These are phyloP conservation scores for Drosophila peninsularis DNA, from an alignment of 2,888 invertebrate species.

Conservation along the genomic window DNA sequence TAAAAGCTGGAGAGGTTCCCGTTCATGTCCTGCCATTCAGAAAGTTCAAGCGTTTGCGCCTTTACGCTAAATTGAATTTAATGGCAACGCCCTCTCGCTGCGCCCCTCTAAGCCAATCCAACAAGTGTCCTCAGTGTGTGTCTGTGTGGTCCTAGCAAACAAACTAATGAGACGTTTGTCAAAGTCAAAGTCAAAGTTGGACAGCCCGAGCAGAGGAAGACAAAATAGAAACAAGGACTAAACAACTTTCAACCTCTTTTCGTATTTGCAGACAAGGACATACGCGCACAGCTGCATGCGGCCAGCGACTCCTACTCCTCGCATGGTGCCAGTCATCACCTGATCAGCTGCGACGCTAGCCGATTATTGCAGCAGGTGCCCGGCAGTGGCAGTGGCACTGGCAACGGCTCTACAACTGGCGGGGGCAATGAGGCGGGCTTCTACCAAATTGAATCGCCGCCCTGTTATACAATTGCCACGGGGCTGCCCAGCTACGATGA, in stretches of 20 bases:
- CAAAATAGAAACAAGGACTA: constrained; percentile 25
- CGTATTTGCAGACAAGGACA: constrained; percentile 83
- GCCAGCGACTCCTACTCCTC: constrained; percentile 68
- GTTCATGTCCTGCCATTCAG: constrained; percentile 46
- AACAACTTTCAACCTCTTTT: constrained; percentile 13
- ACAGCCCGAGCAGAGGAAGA: constrained; percentile 2
- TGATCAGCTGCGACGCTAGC: constrained; percentile 72
- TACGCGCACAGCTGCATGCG: constrained; percentile 82
- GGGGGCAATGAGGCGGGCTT: constrained; percentile 75
- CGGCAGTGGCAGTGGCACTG: background rate
- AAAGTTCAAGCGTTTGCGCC: constrained; percentile 69
- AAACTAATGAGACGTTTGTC: constrained; percentile 65
- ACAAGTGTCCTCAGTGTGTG: constrained; percentile 47
- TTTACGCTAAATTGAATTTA: constrained; percentile 79
- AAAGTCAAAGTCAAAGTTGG: constrained; percentile 48
- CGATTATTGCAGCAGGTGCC: constrained; percentile 58
- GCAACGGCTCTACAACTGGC: background rate
- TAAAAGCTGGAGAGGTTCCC: constrained; percentile 44
- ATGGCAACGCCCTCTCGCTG: constrained; percentile 40
- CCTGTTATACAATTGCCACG: constrained; percentile 88
- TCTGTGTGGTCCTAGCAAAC: constrained; percentile 27
- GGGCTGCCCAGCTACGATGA: constrained; percentile 88
- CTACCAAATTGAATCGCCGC: constrained; percentile 86
- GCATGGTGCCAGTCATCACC: constrained; percentile 66
- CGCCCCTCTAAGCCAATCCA: constrained; percentile 6